phyloP scores from a whole-genome alignment of 2,888 invertebrate species.

The Chrysolina americana region DNA sequence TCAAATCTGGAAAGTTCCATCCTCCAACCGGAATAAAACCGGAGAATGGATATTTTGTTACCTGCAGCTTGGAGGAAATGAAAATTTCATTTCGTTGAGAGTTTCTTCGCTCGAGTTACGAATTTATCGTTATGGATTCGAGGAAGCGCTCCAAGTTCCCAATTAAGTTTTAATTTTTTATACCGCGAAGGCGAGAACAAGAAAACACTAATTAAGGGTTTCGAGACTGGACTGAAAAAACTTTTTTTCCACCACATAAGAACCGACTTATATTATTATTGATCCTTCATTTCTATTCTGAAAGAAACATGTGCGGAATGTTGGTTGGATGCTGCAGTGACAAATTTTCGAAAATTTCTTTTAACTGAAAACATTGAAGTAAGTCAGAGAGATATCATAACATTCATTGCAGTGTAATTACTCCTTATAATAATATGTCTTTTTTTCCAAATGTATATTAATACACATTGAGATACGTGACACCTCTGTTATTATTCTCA shows the following conservation, averaged over 20 bases:
- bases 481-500: too few species aligned
- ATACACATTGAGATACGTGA: too few species aligned
- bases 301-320: too few species aligned
- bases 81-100: slow-evolving; percentile 6
- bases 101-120: background rate
- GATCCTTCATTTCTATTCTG: background rate
- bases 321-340: too few species aligned
- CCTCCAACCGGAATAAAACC: background rate
- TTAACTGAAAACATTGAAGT: too few species aligned
- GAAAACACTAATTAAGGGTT: background rate
- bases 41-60: slow-evolving; percentile 12
- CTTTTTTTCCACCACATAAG: background rate
- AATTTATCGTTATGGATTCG: slow-evolving; percentile 6
- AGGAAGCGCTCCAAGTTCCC: background rate
- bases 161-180: slow-evolving; percentile 13
- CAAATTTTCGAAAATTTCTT: too few species aligned
- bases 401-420: too few species aligned
- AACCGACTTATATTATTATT: background rate
- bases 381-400: too few species aligned
- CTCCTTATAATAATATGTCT: too few species aligned
- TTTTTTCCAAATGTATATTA: too few species aligned
- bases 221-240: background rate
- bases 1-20: background rate
- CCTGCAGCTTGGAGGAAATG: background rate
- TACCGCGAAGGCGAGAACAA: background rate